Conservation (phyloP, 2,888 invertebrate species). For the Drosophila infuscata region DNA sequence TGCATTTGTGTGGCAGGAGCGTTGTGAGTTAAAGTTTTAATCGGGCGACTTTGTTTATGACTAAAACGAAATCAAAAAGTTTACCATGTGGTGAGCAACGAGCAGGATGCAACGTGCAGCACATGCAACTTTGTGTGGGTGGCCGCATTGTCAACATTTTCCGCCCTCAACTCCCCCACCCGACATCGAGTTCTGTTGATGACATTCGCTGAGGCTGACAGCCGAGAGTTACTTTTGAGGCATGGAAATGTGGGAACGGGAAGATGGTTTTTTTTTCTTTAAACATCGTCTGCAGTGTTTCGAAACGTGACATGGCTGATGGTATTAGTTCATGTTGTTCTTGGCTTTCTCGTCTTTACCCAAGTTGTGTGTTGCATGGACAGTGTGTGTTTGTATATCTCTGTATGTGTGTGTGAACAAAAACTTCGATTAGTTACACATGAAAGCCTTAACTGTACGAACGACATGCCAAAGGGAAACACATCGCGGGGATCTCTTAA, state of each 20-base stretch:
- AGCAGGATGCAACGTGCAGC: slow-evolving; percentile 53
- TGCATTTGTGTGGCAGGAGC: slow-evolving; percentile 44
- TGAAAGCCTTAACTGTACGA: slow-evolving; percentile 55
- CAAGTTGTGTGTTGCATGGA: slow-evolving; percentile 18
- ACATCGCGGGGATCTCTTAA: slow-evolving; percentile 64
- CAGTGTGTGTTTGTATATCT: slow-evolving; percentile 11
- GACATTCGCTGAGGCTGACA: slow-evolving; percentile 43
- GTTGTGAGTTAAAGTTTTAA: slow-evolving; percentile 59
- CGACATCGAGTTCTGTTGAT: slow-evolving; percentile 37
- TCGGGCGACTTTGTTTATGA: slow-evolving; percentile 64
- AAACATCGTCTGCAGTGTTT: slow-evolving; percentile 44
- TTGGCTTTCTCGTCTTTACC: slow-evolving; percentile 14
- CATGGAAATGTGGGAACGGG: slow-evolving; percentile 19
- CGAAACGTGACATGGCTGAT: slow-evolving; percentile 55
- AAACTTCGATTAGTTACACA: slow-evolving; percentile 69
- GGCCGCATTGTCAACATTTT: slow-evolving; percentile 4
- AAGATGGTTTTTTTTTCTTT: slow-evolving; percentile 11
- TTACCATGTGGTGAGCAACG: slow-evolving; percentile 57
- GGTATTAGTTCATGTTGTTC: slow-evolving; percentile 16
- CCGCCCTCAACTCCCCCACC: neutral
- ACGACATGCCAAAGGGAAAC: slow-evolving; percentile 42
- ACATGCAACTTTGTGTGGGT: slow-evolving; percentile 59
- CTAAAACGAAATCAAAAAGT: slow-evolving; percentile 67
- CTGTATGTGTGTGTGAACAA: slow-evolving; percentile 29
- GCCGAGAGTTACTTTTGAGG: slow-evolving; percentile 30